phyloP scores from a whole-genome alignment of 92 coral and sea anemone genomes.

The Muricea muricata region DNA sequence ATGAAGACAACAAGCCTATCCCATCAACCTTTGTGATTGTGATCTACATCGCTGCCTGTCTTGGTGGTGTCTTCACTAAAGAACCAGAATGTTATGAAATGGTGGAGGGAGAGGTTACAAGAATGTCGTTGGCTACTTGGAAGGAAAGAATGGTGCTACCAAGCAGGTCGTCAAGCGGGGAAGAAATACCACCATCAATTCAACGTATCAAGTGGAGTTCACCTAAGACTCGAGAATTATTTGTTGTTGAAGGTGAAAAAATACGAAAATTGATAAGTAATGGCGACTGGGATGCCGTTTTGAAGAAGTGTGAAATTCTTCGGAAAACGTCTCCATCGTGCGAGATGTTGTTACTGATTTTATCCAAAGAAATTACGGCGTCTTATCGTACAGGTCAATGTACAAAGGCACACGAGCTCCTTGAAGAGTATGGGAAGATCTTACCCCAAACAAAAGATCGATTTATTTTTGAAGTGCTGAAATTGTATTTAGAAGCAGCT shows the following conservation, averaged over 20 bases:
- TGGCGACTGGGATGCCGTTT: not conserved
- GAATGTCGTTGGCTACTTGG: not conserved
- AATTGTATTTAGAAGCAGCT: constrained; percentile 16
- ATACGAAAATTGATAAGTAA: not conserved
- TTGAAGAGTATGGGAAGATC: not conserved
- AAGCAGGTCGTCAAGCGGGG: not conserved
- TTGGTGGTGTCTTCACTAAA: constrained; percentile 36
- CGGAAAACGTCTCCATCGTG: not conserved
- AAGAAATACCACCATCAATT: not conserved
- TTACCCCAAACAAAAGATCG: constrained; percentile 16
- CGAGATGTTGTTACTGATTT: not conserved
- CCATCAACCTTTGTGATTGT: constrained; percentile 35
- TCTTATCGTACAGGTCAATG: constrained; percentile 20
- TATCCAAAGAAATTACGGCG: constrained; percentile 15
- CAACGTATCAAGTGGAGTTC: not conserved
- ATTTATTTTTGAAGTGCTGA: constrained; percentile 31
- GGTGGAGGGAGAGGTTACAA: constrained; percentile 15
- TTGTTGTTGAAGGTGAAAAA: not conserved
- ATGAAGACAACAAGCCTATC: not conserved
- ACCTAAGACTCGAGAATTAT: not conserved
- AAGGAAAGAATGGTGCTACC: not conserved
- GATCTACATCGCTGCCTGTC: constrained; percentile 28
- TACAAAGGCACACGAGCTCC: not conserved
- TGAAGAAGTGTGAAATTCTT: not conserved
- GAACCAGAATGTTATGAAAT: constrained; percentile 53